Conservation (phyloP, 2,797 vertebrate species). For the Galagoides demidoff region DNA sequence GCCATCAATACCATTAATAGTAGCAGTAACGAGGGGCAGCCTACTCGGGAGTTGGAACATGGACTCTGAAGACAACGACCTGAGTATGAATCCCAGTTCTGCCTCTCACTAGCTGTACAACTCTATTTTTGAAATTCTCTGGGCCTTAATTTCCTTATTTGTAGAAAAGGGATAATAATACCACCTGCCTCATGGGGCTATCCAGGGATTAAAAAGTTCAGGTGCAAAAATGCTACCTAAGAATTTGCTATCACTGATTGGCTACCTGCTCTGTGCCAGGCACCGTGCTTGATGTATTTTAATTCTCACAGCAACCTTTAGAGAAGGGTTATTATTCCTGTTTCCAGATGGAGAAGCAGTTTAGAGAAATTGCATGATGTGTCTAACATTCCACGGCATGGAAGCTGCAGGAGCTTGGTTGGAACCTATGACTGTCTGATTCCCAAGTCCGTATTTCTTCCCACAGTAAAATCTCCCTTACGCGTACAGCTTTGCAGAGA, state of each 20-base stretch:
- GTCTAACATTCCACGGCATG: neutral
- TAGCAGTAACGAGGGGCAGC: neutral
- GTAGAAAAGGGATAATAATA: neutral
- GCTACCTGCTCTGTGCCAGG: neutral
- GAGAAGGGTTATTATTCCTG: neutral
- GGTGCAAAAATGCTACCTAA: neutral
- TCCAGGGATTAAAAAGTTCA: too few species aligned
- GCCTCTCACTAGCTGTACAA: neutral
- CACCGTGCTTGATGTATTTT: neutral
- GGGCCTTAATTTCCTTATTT: neutral
- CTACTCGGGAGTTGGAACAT: neutral
- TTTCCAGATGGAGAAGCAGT: neutral
- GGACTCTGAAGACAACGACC: neutral
- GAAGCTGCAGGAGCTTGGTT: neutral
- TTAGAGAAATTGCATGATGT: neutral
- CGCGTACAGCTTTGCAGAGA: neutral
- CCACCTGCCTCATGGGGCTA: neutral
- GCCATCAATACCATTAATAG: neutral
- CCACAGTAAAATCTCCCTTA: neutral
- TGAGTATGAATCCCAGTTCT: neutral
- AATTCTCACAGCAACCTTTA: neutral
- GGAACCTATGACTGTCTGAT: neutral
- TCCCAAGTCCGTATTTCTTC: neutral
- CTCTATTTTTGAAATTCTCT: neutral
- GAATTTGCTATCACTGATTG: neutral